phyloP scores from a whole-genome alignment of 2,113 vertebrate species.

The Panthera leo region DNA sequence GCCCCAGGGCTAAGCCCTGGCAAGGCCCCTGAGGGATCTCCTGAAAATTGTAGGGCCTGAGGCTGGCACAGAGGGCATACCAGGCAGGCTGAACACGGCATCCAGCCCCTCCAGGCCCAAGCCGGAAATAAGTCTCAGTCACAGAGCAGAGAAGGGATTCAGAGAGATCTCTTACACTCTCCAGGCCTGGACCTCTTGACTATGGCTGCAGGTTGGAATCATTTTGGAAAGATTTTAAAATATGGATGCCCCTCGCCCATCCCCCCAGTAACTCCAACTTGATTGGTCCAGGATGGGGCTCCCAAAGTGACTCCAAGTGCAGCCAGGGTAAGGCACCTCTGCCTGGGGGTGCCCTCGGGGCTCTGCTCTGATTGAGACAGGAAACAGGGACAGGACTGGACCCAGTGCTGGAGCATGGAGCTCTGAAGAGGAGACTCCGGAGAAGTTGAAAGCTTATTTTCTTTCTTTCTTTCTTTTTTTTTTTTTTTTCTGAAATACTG shows the following conservation, averaged over 20 bases:
- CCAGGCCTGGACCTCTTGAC: neutral
- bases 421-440: neutral
- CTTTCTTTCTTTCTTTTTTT: neutral
- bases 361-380: neutral
- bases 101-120: neutral
- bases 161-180: neutral
- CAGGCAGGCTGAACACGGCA: too few species aligned
- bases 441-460: neutral
- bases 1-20: neutral
- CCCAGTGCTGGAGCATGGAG: neutral
- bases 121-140: neutral
- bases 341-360: neutral
- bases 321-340: neutral
- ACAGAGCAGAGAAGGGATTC: neutral
- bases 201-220: neutral
- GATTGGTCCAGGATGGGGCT: neutral
- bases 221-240: neutral
- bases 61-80: neutral
- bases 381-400: too few species aligned
- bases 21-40: neutral
- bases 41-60: neutral
- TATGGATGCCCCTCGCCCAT: neutral
- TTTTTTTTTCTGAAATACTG: neutral
- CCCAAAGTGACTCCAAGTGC: neutral
- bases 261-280: neutral